phyloP scores from a whole-genome alignment of 2,888 invertebrate species.

The Chymomyza amoena region DNA sequence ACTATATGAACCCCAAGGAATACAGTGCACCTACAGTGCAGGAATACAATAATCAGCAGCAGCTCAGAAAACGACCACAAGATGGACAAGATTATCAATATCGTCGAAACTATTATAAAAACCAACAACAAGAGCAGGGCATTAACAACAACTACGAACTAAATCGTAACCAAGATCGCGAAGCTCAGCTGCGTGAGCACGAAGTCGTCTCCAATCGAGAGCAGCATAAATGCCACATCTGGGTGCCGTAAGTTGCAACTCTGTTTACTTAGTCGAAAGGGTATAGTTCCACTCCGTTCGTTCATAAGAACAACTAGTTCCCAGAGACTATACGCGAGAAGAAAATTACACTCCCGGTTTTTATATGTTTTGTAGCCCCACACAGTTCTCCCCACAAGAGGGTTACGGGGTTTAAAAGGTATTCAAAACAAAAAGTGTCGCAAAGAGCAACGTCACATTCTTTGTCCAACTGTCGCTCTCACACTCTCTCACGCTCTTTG shows the following conservation, averaged over 20 bases:
- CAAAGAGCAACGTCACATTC: slow-evolving; percentile 63
- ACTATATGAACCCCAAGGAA: slow-evolving; percentile 25
- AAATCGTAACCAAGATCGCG: slow-evolving; percentile 32
- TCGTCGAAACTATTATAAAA: slow-evolving; percentile 13
- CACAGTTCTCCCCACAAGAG: too few species aligned
- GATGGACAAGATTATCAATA: not conserved
- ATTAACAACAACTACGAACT: slow-evolving; percentile 5
- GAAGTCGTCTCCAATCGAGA: slow-evolving; percentile 31
- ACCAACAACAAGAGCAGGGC: slow-evolving; percentile 10
- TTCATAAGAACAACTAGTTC: too few species aligned
- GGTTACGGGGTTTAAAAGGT: too few species aligned
- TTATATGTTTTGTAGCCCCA: too few species aligned
- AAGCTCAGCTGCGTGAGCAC: slow-evolving; percentile 38
- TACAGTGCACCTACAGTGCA: slow-evolving; percentile 36
- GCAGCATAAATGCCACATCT: slow-evolving; percentile 66
- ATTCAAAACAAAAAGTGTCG: slow-evolving; percentile 38
- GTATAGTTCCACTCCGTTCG: too few species aligned
- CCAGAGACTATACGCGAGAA: too few species aligned
- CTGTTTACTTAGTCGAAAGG: not conserved
- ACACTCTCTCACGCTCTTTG: slow-evolving; percentile 11
- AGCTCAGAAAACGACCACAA: slow-evolving; percentile 9
- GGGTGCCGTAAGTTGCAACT: slow-evolving; percentile 73
- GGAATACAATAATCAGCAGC: slow-evolving; percentile 19
- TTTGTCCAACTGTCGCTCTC: slow-evolving; percentile 32
- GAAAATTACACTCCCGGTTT: too few species aligned